Base-by-base conservation (phyloP, 2,797 vertebrate genomes). In the Moxostoma hubbsi region DNA sequence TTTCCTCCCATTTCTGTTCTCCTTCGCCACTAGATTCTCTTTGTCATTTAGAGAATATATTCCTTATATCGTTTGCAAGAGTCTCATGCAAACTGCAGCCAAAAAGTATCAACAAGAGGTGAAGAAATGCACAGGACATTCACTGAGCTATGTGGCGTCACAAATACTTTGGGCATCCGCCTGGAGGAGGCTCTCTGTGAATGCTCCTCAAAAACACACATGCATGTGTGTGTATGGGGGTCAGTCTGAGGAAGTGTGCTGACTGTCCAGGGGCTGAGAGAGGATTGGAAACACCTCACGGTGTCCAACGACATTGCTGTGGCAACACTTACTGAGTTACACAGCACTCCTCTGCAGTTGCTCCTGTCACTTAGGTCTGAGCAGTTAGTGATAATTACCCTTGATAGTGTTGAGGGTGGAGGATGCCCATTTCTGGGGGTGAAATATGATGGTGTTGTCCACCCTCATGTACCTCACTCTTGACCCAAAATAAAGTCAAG, bases 331-430 rank as follows among this genome's bases (percentile, higher is more conserved):
- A 88, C 78, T 75, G 88, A 90, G 89, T 88, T 80, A 88, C 89
- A 87, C 89, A 87, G 18, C 47, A 7, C 58, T n/a, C 85, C 65
- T 9, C 78, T 81, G 83, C 95, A 96, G 95, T 94, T 96, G 95
- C 90, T 90, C 73, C 93, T 94, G 95, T 95, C 95, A 95, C 85
- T 95, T 93, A 83, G 86, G 82, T 71, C 82, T 84, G 88, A 91
- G 90, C 90, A 85, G 86, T 86, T 89, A 86, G 77, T 87, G 91
- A 89, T 89, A 87, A 69, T 85, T 88, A 85, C 80, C 84, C 83
- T 84, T 80, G 79, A 80, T 88, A 78, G 78, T 79, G 57, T 51
- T 58, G 55, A 67, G 75, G 67, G 50, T 66, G 63, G 43, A 16
- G 51, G 53, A 70, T 68, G n/a, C 47, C 64, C 63, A 51, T 79